Base-by-base conservation (phyloP, 2,888 invertebrate species). In the Opisthograptis luteolata region DNA sequence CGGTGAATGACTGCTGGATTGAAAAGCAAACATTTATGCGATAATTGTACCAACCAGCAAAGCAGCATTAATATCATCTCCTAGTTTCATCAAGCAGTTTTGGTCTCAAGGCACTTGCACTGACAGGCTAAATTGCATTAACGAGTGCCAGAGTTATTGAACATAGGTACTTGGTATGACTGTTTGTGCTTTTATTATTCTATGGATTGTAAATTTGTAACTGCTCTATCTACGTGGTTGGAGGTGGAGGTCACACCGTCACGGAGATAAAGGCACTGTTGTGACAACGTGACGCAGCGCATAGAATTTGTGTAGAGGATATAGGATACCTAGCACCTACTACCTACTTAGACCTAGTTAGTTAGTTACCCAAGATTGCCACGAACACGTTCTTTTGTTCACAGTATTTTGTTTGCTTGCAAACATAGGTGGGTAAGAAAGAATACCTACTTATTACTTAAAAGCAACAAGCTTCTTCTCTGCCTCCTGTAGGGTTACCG, bases 1-100 rank as follows among this genome's bases (percentile, higher is more conserved):
- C 72, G 70, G 72, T 76, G 75, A 78, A 75, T 69, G 73, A 76
- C 70, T 77, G 70, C 61, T 65, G 66, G 67, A 70, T 68, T 66
- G 62, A 67, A 63, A 68, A 60, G 64, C 62, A 69, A 70, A 69
- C 63, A 68, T 58, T 37, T 32, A 35, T 42, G 25, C n/a, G n/a
- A n/a, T n/a, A 43, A 42, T 41, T 65, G 24, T 37, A 28, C 31
- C 34, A 24, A 36, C 31, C 15, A 10, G n/a, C 14, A 5, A 31
- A 12, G 9, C 8, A 31, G 12, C 20, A 22, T 22, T 35, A 13
- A 15, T 36, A 31, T 13, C 12, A 12, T 2, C 28, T 15, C n/a
- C n/a, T n/a, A n/a, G 17, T 15, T 4, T 15, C 12, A 22, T 22
- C 9, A 12, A 34, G 24, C 24, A 5, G n/a, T 30, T 35, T 30